phyloP scores from a whole-genome alignment of 2,113 vertebrate genomes.

The Scomber scombrus region DNA sequence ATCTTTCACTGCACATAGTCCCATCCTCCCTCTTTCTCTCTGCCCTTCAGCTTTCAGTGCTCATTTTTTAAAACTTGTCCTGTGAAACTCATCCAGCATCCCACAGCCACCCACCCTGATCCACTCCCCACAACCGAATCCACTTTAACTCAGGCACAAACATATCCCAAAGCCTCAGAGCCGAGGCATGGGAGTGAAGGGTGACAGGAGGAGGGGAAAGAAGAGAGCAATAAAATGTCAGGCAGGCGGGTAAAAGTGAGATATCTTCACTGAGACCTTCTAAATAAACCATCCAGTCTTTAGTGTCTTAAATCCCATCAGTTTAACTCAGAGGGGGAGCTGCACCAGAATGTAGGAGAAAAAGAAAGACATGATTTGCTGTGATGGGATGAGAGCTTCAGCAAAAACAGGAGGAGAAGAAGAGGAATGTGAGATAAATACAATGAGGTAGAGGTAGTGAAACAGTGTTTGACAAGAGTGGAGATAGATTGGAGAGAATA shows the following conservation, averaged over 20 bases:
- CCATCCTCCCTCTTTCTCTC: slow-evolving; percentile 3
- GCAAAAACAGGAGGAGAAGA: slow-evolving; percentile 39
- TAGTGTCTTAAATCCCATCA: slow-evolving; percentile 59
- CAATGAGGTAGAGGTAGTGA: slow-evolving; percentile 31
- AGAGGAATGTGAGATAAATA: slow-evolving; percentile 57
- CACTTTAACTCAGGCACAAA: slow-evolving; percentile 56
- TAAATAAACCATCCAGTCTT: slow-evolving; percentile 64
- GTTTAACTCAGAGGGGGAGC: slow-evolving; percentile 7
- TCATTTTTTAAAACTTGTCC: slow-evolving; percentile 38
- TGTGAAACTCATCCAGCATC: slow-evolving; percentile 66
- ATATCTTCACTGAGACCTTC: slow-evolving; percentile 29
- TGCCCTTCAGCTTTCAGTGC: slow-evolving; percentile 52
- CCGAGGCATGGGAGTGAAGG: neutral
- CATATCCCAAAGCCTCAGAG: slow-evolving; percentile 38
- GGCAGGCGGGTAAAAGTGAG: slow-evolving; percentile 33
- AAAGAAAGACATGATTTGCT: slow-evolving; percentile 54
- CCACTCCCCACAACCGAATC: slow-evolving; percentile 59
- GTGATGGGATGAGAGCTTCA: slow-evolving; percentile 39
- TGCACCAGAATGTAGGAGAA: slow-evolving; percentile 47
- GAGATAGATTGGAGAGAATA: slow-evolving; percentile 55
- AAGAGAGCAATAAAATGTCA: slow-evolving; percentile 57
- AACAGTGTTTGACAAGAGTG: slow-evolving; percentile 42
- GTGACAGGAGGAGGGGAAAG: neutral
- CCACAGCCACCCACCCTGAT: slow-evolving; percentile 52
- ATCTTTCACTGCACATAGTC: slow-evolving; percentile 35